phyloP scores from a whole-genome alignment of 2,113 vertebrate species.

The Formicarius rufipectus region DNA sequence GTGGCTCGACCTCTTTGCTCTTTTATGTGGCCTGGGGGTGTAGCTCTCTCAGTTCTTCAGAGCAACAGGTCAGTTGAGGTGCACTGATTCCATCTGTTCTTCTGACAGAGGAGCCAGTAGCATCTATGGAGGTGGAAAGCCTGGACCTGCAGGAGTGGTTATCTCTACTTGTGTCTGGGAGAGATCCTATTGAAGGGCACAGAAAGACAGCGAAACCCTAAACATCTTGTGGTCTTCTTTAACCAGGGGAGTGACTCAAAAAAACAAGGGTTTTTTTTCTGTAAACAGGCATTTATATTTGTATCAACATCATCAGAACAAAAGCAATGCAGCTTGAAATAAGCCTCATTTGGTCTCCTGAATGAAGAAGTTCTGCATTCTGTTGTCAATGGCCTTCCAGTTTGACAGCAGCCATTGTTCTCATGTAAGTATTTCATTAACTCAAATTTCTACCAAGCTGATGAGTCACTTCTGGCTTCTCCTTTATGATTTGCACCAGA shows the following conservation, averaged over 20 bases:
- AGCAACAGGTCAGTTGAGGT: neutral
- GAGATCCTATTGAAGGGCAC: neutral
- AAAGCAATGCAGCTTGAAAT: neutral
- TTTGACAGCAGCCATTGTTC: neutral
- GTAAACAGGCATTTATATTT: neutral
- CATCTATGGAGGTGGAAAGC: neutral
- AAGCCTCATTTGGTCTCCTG: neutral
- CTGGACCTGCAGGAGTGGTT: neutral
- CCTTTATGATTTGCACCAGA: neutral
- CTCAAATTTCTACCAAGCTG: neutral
- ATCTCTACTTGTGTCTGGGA: neutral
- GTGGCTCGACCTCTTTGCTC: neutral
- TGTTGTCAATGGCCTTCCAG: neutral
- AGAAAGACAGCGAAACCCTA: neutral
- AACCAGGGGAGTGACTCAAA: neutral
- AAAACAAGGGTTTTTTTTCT: neutral
- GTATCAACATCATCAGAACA: neutral
- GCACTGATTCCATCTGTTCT: neutral
- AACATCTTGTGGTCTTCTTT: neutral
- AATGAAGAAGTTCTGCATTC: neutral
- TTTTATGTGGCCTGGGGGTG: neutral
- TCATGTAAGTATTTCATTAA: slow-evolving; percentile 8
- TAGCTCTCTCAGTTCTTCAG: neutral
- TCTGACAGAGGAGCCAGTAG: neutral
- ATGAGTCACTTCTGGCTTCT: neutral